Conservation (phyloP, 2,888 invertebrate species). For the Drosophila histrio region DNA sequence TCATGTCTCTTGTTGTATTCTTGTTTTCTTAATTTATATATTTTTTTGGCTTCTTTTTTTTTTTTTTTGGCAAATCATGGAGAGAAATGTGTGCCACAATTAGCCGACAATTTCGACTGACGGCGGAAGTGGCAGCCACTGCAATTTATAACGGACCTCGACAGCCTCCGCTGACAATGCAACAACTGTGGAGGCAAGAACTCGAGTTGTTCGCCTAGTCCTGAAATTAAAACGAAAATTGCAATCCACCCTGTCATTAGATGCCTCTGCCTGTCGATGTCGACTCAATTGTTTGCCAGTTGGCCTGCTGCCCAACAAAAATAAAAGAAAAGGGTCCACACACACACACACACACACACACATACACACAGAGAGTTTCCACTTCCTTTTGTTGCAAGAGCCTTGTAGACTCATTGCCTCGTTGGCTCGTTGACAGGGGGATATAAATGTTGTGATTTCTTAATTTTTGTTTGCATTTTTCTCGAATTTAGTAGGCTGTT, state of each 20-base stretch:
- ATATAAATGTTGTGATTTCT: conserved; percentile 81
- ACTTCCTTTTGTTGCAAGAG: conserved; percentile 38
- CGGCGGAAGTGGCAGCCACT: conserved; percentile 49
- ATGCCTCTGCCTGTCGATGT: conserved; percentile 47
- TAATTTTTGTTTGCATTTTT: conserved; percentile 81
- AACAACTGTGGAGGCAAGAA: conserved; percentile 35
- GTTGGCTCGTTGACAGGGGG: conserved; percentile 67
- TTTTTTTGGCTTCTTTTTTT: not conserved
- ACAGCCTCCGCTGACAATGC: conserved; percentile 54
- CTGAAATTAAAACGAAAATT: conserved; percentile 51
- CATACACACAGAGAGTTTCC: conserved; percentile 26
- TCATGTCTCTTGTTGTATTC: not conserved
- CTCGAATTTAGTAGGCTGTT: conserved; percentile 78
- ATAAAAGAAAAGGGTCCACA: conserved; percentile 37
- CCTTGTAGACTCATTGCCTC: conserved; percentile 42
- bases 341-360: conserved; percentile 2
- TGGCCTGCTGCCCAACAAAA: conserved; percentile 5
- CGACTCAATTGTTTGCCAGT: conserved; percentile 61
- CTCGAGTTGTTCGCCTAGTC: conserved; percentile 26
- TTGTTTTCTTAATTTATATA: not conserved
- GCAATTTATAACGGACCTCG: conserved; percentile 52
- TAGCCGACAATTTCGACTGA: conserved; percentile 26
- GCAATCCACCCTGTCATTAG: conserved; percentile 78
- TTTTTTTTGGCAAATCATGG: conserved; percentile 39
- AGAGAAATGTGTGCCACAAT: conserved; percentile 32